A percentile compares a stretch with the other conserved stretches of the same genome.
Conservation (phyloP, 2,888 invertebrate genomes). For the Ormyrus pomaceus region DNA sequence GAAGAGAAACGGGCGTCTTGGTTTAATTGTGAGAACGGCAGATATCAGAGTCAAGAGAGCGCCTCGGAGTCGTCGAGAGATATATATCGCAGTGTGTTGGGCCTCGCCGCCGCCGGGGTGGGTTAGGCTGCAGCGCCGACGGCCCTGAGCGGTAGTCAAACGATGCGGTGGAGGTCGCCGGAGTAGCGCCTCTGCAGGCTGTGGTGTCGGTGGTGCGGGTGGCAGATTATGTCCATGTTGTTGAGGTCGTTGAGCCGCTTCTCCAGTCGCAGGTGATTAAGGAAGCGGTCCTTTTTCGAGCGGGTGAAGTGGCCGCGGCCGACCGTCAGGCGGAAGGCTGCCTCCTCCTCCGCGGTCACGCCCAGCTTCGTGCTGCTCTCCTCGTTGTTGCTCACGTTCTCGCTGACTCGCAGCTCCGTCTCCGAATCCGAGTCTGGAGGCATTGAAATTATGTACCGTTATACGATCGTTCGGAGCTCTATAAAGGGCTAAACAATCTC, state of each 20-base stretch:
- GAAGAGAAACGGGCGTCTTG: too few species aligned
- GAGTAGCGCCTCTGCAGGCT: constrained; percentile 50
- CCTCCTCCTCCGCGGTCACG: constrained; percentile 67
- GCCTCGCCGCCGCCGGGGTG: too few species aligned
- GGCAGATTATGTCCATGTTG: constrained; percentile 63
- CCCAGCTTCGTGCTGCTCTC: constrained; percentile 55
- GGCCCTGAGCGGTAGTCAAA: constrained; percentile 1
- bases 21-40: too few species aligned
- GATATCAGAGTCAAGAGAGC: too few species aligned
- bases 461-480: background rate
- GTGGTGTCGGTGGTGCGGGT: constrained; percentile 41
- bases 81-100: too few species aligned
- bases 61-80: too few species aligned
- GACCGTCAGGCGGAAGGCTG: constrained; percentile 67
- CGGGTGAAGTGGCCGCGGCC: constrained; percentile 68
- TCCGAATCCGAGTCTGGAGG: constrained; percentile 60
- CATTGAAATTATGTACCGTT: too few species aligned
- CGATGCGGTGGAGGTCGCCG: constrained; percentile 33
- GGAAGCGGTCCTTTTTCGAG: constrained; percentile 69
- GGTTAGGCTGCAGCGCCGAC: too few species aligned
- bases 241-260: constrained; percentile 67
- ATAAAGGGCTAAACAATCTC: background rate
- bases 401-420: constrained; percentile 57
- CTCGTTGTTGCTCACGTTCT: constrained; percentile 55
- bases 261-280: constrained; percentile 69